These are phyloP conservation scores for Bettongia penicillata DNA, from an alignment of 2,113 vertebrate species.

Conservation along the genomic window DNA sequence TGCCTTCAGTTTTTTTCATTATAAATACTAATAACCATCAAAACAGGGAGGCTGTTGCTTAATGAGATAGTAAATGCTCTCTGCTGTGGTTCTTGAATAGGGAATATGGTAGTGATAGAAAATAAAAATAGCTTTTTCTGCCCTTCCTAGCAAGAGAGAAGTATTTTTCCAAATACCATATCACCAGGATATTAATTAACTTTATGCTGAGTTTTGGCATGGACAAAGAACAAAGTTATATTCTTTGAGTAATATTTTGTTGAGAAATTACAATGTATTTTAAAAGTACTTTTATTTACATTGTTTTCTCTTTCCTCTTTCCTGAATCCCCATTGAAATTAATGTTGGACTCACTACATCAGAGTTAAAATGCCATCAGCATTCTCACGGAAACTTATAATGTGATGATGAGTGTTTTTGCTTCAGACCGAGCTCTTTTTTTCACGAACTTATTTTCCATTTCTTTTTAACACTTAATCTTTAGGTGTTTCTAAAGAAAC, in stretches of 20 bases:
- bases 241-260: neutral
- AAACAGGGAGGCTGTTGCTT: neutral
- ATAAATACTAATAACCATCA: neutral
- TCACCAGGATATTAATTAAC: neutral
- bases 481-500: neutral
- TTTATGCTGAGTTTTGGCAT: neutral
- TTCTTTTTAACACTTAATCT: neutral
- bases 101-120: fast-evolving
- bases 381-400: neutral
- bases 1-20: neutral
- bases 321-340: neutral
- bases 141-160: neutral
- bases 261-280: neutral
- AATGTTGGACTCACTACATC: neutral
- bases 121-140: neutral
- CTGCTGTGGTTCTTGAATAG: neutral
- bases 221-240: neutral
- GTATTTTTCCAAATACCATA: neutral
- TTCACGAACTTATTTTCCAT: neutral
- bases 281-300: neutral
- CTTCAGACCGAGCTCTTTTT: neutral
- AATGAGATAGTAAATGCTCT: neutral
- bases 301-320: neutral
- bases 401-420: neutral
- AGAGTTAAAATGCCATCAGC: neutral